Base-by-base conservation (phyloP, 2,113 vertebrate genomes). In the Xiphophorus couchianus region DNA sequence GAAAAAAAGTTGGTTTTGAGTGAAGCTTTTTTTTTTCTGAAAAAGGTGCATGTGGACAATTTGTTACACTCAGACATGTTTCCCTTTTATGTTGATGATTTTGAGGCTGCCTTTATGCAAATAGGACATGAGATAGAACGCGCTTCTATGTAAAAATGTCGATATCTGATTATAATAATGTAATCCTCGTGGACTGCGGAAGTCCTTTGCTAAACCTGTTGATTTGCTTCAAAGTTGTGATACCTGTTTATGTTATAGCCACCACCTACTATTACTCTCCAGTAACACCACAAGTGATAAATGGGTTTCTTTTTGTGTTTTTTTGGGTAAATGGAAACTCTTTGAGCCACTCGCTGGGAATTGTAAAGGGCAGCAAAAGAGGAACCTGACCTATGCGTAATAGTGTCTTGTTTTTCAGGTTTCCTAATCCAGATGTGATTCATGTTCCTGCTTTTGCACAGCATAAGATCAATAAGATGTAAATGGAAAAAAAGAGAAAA, bases 341-440 rank as follows among this genome's bases (percentile, higher is more conserved):
- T 54, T 19, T 25, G 19, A 71, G 63, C 86, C 77, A 86, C 83
- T 82, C 86, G 83, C 86, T 83, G 81, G 76, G 54, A 58, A 29
- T 27, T 5, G 54, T 62, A 54, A 17, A 64, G 28, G 44, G 4
- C 66, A 27, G 35, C 10, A 25, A 75, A 75, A 77, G 28, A 81
- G 58, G 82, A 81, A 77, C 58, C 28, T 27, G 73, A 69, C 39
- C 69, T 63, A 33, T 74, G 71, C 74, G 74, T 82, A 60, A 48
- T 35, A 78, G 70, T 70, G 69, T 51, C 28, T 65, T 68, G 37
- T 71, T 44, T n/a, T 65, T 39, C 65, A 58, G 25, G 66, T 60
- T 39, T 71, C 74, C 62, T 62, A 62, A 61, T 28, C 51, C 65
- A 48, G 69, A 69, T 28, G 10, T 64, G 78, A 77, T 76, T 63